phyloP scores from a whole-genome alignment of 37 sponge, comb jelly and placozoan genomes.

The Crambe crambe region DNA sequence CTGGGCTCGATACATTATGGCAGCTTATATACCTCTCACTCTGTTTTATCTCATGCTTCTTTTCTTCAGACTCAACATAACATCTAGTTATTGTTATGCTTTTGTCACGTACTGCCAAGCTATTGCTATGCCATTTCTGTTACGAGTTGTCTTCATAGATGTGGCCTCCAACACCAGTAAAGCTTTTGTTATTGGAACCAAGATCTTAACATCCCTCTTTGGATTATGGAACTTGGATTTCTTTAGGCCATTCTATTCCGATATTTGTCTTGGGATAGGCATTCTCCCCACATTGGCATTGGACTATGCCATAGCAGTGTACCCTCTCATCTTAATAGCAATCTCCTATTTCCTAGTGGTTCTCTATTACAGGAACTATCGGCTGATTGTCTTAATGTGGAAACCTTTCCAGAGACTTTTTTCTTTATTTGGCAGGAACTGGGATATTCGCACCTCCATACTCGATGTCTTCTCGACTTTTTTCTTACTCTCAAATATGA shows the following conservation, averaged over 20 bases:
- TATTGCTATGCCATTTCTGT: slow-evolving; percentile 10
- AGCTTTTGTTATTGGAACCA: background rate
- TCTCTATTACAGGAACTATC: background rate
- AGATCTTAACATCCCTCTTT: background rate
- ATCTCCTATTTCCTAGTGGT: slow-evolving; percentile 8
- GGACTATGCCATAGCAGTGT: slow-evolving; percentile 45
- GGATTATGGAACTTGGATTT: slow-evolving; percentile 34
- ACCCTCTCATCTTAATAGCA: slow-evolving; percentile 34
- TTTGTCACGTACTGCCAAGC: slow-evolving; percentile 61
- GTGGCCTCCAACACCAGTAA: background rate
- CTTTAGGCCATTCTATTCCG: background rate
- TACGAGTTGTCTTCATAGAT: background rate
- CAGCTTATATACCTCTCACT: slow-evolving; percentile 30
- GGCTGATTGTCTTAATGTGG: background rate
- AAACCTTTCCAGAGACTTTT: background rate
- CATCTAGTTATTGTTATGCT: slow-evolving; percentile 45
- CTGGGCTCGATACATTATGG: slow-evolving; percentile 3
- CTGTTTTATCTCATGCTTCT: slow-evolving; percentile 23
- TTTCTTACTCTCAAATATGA: slow-evolving; percentile 60
- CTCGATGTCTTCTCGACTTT: slow-evolving; percentile 52
- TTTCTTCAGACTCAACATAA: slow-evolving; percentile 8
- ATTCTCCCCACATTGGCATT: background rate
- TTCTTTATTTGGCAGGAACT: background rate
- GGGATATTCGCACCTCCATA: slow-evolving; percentile 25
- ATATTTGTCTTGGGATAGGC: background rate